Base-by-base conservation (phyloP, 1,140 invertebrate species). In the Octopus bimaculoides region DNA sequence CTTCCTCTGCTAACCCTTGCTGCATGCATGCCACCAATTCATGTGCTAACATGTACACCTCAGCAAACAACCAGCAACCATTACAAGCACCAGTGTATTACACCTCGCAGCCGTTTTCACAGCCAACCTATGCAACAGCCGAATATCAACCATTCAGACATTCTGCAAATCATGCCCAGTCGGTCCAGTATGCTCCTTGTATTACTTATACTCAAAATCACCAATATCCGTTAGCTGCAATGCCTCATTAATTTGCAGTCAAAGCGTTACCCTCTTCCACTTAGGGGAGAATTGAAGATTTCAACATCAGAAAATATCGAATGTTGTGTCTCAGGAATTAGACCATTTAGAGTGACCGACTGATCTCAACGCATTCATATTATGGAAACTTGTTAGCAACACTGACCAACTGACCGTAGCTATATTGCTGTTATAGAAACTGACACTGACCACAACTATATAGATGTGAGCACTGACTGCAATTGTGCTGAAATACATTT, bases 161-260 rank as follows among this genome's bases (percentile, higher is more conserved):
- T 14, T 71, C 66, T 0, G 8, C 6, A 71, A 71, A 9, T 12
- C 8, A n/a, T n/a, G 17, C 66, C 17, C 66, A 14, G 14, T 71
- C 66, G 6, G 5, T 71, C 20, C 74, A 75, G 41, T 75, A 52
- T 17, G 52, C 74, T 6, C 74, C 74, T 5, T 75, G 74, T 41
- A 20, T 75, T 53, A 41, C 74, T 20, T 75, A 75, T 52, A 53
- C 74, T 10, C 74, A 75, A 75, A 75, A 52, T 52, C 6, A n/a
- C 52, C 74, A 75, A 8, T 75, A 20, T 7, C 52, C 74, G 5
- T 7, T 41, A 52, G 52, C 17, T 52, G 26, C 74, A 26, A 20
- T 75, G 26, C 74, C n/a, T 7, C 74, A 75, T 17, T 75, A 75
- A 75, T 52, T 7, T 52, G 26, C 26, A 41, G 26, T 41, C 26